Evolutionary conservation across 2,888 invertebrate species (phyloP).

Genomic region (Drosophila cyrtoloma): DNA sequence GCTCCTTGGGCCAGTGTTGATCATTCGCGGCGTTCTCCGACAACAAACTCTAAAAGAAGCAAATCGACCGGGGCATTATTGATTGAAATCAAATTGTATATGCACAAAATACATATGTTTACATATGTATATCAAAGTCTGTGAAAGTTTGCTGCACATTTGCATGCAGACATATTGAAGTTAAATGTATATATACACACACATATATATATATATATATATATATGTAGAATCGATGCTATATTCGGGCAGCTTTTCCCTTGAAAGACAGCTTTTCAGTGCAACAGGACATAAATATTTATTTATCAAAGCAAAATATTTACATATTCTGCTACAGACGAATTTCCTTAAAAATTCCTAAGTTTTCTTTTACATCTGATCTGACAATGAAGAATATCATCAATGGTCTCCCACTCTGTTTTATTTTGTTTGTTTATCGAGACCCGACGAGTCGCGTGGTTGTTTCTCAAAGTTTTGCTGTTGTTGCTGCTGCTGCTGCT

Average conservation of each 20-base stretch:
- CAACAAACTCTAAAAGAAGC: conserved; percentile 87
- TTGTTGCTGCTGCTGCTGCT: not conserved
- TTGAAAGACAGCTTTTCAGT: conserved; percentile 18
- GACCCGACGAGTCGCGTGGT: conserved; percentile 13
- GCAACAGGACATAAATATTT: conserved; percentile 63
- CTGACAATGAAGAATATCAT: conserved; percentile 11
- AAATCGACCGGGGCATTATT: conserved; percentile 9
- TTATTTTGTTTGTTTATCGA: conserved; percentile 28
- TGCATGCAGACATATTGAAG: conserved; percentile 12
- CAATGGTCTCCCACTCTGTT: not conserved
- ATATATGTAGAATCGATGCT: not conserved
- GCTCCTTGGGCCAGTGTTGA: conserved; percentile 91
- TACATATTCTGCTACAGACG: conserved; percentile 41
- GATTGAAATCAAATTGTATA: conserved; percentile 2
- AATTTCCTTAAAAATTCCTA: conserved; percentile 22
- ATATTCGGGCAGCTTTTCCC: not conserved
- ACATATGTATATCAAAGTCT: conserved; percentile 21
- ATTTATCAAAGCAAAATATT: conserved; percentile 65
- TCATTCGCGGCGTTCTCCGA: conserved; percentile 89
- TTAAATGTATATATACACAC: not conserved
- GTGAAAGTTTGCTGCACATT: conserved; percentile 47
- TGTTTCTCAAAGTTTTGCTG: conserved; percentile 5
- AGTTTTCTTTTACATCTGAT: conserved; percentile 17
- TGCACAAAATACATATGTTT: conserved; percentile 17
- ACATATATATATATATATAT: not conserved